Percentiles rank a stretch among this genome's conserved stretches.
Conservation (phyloP, 2,797 vertebrate genomes). For the Spinus olivaceus region DNA sequence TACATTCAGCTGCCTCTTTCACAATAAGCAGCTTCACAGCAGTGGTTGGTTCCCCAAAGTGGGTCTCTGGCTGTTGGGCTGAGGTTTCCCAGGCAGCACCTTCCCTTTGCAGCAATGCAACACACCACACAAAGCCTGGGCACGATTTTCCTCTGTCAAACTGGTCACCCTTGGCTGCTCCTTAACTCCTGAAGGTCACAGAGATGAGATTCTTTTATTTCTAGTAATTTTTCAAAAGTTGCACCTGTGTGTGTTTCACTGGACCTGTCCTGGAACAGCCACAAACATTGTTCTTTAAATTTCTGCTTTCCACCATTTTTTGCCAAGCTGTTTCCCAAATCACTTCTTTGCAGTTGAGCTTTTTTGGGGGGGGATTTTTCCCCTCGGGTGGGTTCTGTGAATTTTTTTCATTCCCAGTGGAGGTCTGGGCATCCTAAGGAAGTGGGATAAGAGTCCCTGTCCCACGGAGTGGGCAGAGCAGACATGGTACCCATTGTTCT, state of each 20-base stretch:
- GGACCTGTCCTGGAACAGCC: neutral
- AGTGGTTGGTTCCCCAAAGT: neutral
- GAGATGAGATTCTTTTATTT: neutral
- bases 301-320: neutral
- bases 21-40: neutral
- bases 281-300: neutral
- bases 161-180: neutral
- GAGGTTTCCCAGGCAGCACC: neutral
- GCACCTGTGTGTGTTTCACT: neutral
- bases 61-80: neutral
- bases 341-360: neutral
- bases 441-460: neutral
- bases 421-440: conserved; percentile 7
- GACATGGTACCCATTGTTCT: conserved; percentile 25
- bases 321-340: neutral
- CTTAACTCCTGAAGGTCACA: neutral
- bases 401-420: neutral
- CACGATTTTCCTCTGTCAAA: rapidly evolving
- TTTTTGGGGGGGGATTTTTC: neutral
- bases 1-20: neutral
- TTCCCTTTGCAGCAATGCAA: neutral
- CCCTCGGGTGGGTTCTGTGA: neutral
- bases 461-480: neutral
- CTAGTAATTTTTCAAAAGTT: neutral
- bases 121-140: neutral